Conservation (phyloP, 2,888 invertebrate species). For the Branchellion lobata region DNA sequence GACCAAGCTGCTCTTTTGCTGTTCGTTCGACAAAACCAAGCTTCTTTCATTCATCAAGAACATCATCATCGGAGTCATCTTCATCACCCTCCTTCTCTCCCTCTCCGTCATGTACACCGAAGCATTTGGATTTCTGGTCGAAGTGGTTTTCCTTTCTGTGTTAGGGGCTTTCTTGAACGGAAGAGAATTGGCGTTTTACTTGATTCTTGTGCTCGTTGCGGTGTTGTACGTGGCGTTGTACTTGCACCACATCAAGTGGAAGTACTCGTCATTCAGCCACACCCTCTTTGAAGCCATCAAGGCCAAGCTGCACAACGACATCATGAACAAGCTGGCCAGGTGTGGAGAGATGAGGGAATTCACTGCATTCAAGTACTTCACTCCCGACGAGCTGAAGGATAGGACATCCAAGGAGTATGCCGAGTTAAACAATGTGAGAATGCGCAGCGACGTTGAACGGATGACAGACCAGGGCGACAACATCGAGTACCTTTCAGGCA, state of each 20-base stretch:
- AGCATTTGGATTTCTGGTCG: conserved; percentile 56
- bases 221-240: conserved; percentile 59
- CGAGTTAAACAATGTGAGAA: neutral
- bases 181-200: conserved; percentile 57
- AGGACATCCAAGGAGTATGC: neutral
- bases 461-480: conserved; percentile 43
- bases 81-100: conserved; percentile 47
- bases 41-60: conserved; percentile 36
- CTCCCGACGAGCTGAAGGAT: conserved; percentile 21
- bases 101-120: conserved; percentile 57
- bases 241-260: conserved; percentile 58
- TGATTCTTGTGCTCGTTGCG: conserved; percentile 58
- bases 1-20: conserved; percentile 24
- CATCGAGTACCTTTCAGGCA: conserved; percentile 50
- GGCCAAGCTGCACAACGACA: conserved; percentile 54
- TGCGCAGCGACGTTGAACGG: neutral
- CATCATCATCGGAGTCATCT: conserved; percentile 48
- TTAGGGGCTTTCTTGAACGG: conserved; percentile 61
- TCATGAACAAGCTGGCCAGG: conserved; percentile 57
- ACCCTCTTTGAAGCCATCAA: conserved; percentile 58
- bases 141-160: conserved; percentile 59
- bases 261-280: conserved; percentile 58
- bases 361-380: conserved; percentile 56
- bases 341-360: conserved; percentile 57
- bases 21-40: conserved; percentile 30